These are phyloP conservation scores for Ia io DNA, from an alignment of 2,113 vertebrate species.

Conservation along the genomic window DNA sequence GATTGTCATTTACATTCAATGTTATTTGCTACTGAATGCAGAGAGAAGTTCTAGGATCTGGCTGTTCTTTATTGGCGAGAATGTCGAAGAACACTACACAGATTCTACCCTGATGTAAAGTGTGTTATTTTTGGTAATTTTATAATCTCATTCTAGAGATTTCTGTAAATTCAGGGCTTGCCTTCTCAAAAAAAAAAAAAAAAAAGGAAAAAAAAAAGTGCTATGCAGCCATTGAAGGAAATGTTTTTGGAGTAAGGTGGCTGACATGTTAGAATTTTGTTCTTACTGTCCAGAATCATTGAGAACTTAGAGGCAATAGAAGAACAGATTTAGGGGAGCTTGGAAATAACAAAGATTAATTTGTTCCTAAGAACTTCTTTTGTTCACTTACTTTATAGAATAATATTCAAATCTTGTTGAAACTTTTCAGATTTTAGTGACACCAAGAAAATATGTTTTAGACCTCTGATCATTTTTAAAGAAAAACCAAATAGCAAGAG, in stretches of 20 bases:
- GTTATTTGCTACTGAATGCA: conserved; percentile 34
- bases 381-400: conserved; percentile 12
- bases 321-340: background rate
- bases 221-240: background rate
- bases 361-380: conserved; percentile 28
- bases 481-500: background rate
- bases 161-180: background rate
- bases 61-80: conserved; percentile 36
- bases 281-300: background rate
- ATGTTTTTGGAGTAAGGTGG: background rate
- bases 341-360: conserved; percentile 26
- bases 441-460: background rate
- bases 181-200: background rate
- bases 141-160: conserved; percentile 45
- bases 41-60: conserved; percentile 50
- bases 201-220: background rate
- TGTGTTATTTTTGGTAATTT: conserved; percentile 37
- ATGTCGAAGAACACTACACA: conserved; percentile 70
- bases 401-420: background rate
- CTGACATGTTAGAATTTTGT: conserved; percentile 13
- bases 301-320: background rate
- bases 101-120: conserved; percentile 28
- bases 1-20: background rate
- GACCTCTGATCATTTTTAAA: conserved; percentile 1
- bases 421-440: background rate